Evolutionary conservation across 2,113 vertebrate species (phyloP).

Genomic region (Equus przewalskii): DNA sequence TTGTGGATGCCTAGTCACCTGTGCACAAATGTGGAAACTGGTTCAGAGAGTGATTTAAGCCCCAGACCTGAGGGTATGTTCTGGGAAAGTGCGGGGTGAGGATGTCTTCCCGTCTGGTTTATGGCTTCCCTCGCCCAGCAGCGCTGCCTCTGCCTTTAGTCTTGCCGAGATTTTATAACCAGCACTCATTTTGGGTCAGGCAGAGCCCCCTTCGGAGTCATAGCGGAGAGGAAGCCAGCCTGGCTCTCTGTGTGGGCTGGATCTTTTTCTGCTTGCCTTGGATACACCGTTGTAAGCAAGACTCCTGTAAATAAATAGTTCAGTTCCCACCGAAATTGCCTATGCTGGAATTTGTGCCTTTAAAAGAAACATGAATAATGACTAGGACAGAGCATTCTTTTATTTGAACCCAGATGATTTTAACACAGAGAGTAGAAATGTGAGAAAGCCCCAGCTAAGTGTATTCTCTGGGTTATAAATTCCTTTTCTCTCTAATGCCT

Average conservation of each 20-base stretch:
- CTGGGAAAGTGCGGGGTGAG: neutral
- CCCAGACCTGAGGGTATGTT: neutral
- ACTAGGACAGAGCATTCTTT: conserved; percentile 63
- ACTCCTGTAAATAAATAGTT: conserved; percentile 66
- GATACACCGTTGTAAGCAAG: neutral
- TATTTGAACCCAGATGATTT: conserved; percentile 64
- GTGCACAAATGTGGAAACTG: neutral
- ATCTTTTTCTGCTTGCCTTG: neutral
- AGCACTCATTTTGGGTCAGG: neutral
- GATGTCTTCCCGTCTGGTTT: neutral
- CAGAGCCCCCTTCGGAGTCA: neutral
- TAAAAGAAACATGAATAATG: conserved; percentile 62
- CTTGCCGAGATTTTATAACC: neutral
- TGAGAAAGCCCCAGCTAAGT: conserved; percentile 49
- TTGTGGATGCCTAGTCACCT: neutral
- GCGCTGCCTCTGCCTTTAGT: neutral
- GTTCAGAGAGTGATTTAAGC: neutral
- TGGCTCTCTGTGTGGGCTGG: rapidly evolving
- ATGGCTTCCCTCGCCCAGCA: neutral
- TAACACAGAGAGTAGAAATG: neutral
- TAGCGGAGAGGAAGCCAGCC: neutral
- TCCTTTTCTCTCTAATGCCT: conserved; percentile 56
- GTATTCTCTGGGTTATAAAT: conserved; percentile 73
- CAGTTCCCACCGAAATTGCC: conserved; percentile 13
- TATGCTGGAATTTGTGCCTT: conserved; percentile 68